Percentiles rank a stretch among this genome's conserved stretches.
phyloP scores from a whole-genome alignment of 2,888 invertebrate genomes.

The Physocephala rufipes region DNA sequence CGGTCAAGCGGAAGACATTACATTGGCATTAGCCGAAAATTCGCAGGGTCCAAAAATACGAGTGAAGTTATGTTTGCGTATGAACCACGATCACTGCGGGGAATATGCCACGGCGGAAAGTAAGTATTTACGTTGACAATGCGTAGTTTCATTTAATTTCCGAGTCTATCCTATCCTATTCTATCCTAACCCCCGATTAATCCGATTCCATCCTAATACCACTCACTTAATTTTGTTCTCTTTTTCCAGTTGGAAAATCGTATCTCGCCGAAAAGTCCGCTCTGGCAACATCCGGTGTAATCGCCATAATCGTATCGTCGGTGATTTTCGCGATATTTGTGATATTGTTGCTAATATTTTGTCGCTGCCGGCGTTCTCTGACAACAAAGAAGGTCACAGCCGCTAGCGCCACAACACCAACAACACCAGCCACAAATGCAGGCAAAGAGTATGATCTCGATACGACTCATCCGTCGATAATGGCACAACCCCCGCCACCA shows the following conservation, averaged over 20 bases:
- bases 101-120: constrained; percentile 85
- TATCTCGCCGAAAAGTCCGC: constrained; percentile 54
- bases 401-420: constrained; percentile 5
- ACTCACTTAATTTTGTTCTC: not conserved
- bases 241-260: constrained; percentile 56
- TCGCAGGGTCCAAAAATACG: constrained; percentile 71
- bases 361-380: constrained; percentile 56
- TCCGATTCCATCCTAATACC: constrained; percentile 16
- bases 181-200: not conserved
- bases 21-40: constrained; percentile 70
- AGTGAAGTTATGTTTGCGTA: constrained; percentile 82
- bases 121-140: constrained; percentile 71
- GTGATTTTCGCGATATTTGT: constrained; percentile 53
- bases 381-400: constrained; percentile 49
- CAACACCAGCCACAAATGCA: constrained; percentile 21
- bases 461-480: constrained; percentile 51
- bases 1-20: constrained; percentile 69
- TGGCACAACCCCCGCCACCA: constrained; percentile 44
- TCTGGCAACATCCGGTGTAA: constrained; percentile 56
- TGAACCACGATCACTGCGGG: constrained; percentile 84
- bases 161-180: not conserved
- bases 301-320: constrained; percentile 56
- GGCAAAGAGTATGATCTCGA: constrained; percentile 58
- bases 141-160: too few relatives aligned
- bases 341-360: constrained; percentile 53